These are phyloP conservation scores for Meiosimyza decipiens DNA, from an alignment of 2,888 invertebrate species.

Conservation along the genomic window DNA sequence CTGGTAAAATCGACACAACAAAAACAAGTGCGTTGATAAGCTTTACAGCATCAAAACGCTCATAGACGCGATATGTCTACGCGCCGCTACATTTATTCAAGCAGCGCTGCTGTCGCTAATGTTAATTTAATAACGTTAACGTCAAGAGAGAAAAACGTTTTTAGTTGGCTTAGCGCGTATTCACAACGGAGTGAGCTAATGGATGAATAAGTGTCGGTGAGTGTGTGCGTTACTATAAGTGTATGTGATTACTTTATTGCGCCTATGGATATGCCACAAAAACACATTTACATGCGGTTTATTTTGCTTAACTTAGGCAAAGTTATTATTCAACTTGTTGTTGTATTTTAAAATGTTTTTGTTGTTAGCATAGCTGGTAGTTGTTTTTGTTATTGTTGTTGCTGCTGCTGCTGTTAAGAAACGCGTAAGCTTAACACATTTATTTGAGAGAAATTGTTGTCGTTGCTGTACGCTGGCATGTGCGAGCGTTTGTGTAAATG, in stretches of 20 bases:
- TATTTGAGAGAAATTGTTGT: not conserved
- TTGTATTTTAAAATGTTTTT: not conserved
- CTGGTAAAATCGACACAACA: not conserved
- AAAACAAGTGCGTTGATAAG: constrained; percentile 10
- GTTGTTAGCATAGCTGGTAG: constrained; percentile 22
- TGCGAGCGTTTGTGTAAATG: not conserved
- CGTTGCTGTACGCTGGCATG: not conserved
- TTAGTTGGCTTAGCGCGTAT: not conserved
- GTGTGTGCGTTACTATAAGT: constrained; percentile 20
- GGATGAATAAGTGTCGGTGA: constrained; percentile 23
- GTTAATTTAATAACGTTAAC: constrained; percentile 30
- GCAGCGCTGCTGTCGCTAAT: constrained; percentile 16
- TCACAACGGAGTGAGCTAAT: constrained; percentile 8
- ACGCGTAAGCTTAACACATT: not conserved
- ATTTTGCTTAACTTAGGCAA: constrained; percentile 6
- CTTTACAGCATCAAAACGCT: not conserved
- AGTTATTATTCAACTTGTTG: not conserved
- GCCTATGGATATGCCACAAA: constrained; percentile 23
- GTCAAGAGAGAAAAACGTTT: constrained; percentile 9
- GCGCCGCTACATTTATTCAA: not conserved
- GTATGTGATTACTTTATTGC: constrained; percentile 36
- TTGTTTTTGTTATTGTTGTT: not conserved
- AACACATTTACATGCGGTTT: constrained; percentile 28
- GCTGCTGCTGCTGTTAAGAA: constrained; percentile 7
- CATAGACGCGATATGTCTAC: not conserved